phyloP scores from a whole-genome alignment of 2,113 vertebrate genomes.

The Greenwoodochromis staneri region DNA sequence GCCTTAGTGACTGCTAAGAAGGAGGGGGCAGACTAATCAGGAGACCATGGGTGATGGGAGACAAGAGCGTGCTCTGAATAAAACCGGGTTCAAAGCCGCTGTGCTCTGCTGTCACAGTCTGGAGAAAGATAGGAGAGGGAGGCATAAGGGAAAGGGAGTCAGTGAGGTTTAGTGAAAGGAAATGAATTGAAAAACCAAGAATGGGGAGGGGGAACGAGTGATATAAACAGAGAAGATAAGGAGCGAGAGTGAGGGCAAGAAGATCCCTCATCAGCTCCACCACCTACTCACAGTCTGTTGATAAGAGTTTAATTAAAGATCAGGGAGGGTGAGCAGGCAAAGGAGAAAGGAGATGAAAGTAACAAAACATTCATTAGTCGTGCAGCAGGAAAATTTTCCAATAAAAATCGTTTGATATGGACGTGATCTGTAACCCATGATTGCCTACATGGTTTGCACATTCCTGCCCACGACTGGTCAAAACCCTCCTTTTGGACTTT shows the following conservation, averaged over 20 bases:
- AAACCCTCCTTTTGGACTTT: neutral
- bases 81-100: neutral
- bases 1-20: constrained; percentile 14
- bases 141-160: neutral
- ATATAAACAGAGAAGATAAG: neutral
- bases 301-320: constrained; percentile 17
- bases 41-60: constrained; percentile 40
- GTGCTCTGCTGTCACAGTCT: neutral
- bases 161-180: neutral
- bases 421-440: neutral
- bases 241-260: neutral
- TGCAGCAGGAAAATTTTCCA: neutral
- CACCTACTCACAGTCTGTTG: constrained; percentile 2
- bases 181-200: neutral
- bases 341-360: neutral
- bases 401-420: neutral
- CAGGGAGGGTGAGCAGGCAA: neutral
- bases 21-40: constrained; percentile 32
- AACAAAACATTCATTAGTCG: neutral
- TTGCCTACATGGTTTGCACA: neutral
- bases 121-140: neutral
- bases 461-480: neutral
- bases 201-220: neutral
- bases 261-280: neutral
- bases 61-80: constrained; percentile 47